Base-by-base conservation (phyloP, 2,888 invertebrate species). In the Molanna angustata region DNA sequence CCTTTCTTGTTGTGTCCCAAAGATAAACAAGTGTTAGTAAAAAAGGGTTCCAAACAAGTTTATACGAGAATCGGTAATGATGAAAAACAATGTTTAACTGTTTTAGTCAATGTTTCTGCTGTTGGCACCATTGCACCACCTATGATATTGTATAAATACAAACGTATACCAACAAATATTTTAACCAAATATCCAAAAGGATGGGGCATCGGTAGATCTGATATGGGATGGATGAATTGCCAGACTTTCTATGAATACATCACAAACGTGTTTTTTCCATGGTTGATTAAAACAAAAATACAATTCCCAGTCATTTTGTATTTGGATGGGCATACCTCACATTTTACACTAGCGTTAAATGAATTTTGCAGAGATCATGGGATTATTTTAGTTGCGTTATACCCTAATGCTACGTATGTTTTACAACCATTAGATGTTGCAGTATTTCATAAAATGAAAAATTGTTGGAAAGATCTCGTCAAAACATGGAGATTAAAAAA, bases 391-490 rank as follows among this genome's bases (percentile, higher is more conserved):
- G 3, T 37, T 19, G 35, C 46, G 4, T n/a, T 46, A 2, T 14
- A 18, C 13, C 46, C 46, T 14, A 35, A 46, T 14, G 18, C 20
- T 13, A 37, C 46, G 2, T 37, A 46, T 20, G 3, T 35, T 6
- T 20, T 46, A 21, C 46, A 46, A 21, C 37, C 37, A 3, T 14
- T 37, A 16, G 42, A 42, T 42, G 42, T 42, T 19, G 22, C 17
- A n/a, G 20, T 42, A 4, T 42, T 45, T 18, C 17, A 13, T 11
- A 32, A 32, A 3, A 11, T 45, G 2, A 45, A 45, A 32, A 14
- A 3, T 11, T 16, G 17, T 16, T 33, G 27, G 27, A 27, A 27
- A 11, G 27, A 27, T 27, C 27, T 27, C 11, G 27, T 27, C 11
- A 27, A 27, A 27, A 27, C 27, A 11, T 27, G 27, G 27, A 27